Evolutionary conservation across 2,113 vertebrate genomes (phyloP).

Genomic region (Tylochromis polylepis): DNA sequence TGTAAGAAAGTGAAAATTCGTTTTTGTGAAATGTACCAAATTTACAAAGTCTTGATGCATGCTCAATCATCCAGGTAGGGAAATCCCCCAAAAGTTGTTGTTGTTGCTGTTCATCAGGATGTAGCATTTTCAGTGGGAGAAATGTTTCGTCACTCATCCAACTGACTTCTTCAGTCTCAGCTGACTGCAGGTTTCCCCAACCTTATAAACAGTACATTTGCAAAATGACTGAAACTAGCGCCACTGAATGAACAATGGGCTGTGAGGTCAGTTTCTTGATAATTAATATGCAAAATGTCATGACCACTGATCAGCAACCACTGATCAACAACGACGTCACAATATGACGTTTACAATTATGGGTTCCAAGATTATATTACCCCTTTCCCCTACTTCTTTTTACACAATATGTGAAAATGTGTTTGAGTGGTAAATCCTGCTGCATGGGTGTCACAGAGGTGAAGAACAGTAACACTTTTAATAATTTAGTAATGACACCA

Average conservation of each 20-base stretch:
- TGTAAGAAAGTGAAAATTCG: rapidly evolving
- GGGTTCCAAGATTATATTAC: not conserved
- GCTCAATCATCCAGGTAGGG: too few species aligned
- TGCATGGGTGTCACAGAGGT: not conserved
- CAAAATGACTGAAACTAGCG: not conserved
- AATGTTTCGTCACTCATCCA: rapidly evolving
- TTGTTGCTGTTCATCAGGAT: rapidly evolving
- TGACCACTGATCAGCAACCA: not conserved
- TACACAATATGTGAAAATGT: not conserved
- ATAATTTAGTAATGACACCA: not conserved
- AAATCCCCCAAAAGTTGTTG: rapidly evolving
- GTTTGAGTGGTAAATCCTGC: not conserved
- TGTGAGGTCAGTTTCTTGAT: not conserved
- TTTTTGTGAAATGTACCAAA: not conserved
- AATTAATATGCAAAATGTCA: not conserved
- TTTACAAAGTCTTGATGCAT: not conserved
- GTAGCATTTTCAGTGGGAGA: rapidly evolving
- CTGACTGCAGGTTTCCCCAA: not conserved
- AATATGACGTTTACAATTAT: not conserved
- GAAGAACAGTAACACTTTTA: not conserved
- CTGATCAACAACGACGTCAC: not conserved
- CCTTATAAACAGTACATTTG: not conserved
- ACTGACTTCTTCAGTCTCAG: too few species aligned
- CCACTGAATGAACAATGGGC: not conserved
- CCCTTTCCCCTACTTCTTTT: not conserved